Evolutionary conservation across 2,888 invertebrate species (phyloP), one percentile per base, ranked within the genome.

Genomic region (Macrostomum cliftonense): DNA sequence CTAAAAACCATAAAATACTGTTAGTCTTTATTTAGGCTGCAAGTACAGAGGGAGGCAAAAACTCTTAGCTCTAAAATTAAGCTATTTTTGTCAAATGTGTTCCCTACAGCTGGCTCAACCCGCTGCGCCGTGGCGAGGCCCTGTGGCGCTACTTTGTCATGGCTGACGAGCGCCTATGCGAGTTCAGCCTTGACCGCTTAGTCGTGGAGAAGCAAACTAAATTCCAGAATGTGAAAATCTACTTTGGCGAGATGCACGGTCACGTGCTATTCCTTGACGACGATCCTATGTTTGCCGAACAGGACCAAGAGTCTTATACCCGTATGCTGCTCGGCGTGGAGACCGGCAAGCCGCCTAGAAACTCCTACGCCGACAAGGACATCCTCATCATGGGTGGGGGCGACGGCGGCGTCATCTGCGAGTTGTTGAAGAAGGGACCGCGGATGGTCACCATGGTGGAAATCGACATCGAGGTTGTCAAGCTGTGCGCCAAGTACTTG

Each of bases 381-480:
- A 83, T 89, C 56, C 78, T 87, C 45, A 88, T 89, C 63, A 77
- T 89, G 58, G 89, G 89, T 46, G 91, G 89, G 5, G 89, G 91
- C 1, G 91, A 91, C 68, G 91, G 91, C n/a, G 89, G 85, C 2
- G 73, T 91, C 0, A 74, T 91, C 0, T 82, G 83, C 71, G 88
- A 88, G 67, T 73, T 91, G 51, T 75, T 87, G 45, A 86, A 89
- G 63, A 84, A 88, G 67, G 79, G 82, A 37, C 87, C 88, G 1
- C 83, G 83, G 65, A 79, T 80, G 66, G 82, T 89, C 21, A 81
- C 83, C 59, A 88, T 91, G 88, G 72, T 88, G 56, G 89, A 91
- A 75, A 86, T 89, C 54, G 89, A 91, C 63, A 83, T 86, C 59
- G 75, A 83, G 51, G 89, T 91, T 39, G 83, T 91, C 77, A 76